Evolutionary conservation across 2,113 vertebrate genomes (phyloP).

Genomic region (Nematolebias whitei): DNA sequence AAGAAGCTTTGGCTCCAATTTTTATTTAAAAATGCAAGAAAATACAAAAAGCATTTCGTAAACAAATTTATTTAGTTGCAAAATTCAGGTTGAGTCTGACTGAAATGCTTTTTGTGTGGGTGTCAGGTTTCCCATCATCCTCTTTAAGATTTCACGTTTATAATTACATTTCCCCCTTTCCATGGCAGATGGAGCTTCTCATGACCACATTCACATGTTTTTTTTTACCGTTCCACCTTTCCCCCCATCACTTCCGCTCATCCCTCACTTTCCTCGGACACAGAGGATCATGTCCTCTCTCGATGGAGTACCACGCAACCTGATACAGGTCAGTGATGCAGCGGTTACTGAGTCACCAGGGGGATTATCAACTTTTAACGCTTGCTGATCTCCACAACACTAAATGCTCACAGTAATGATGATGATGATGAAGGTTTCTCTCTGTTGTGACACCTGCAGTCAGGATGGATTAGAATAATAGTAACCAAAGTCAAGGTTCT

Average conservation of each 20-base stretch:
- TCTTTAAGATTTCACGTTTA: not conserved
- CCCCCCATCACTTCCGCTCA: slow-evolving; percentile 35
- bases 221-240: not conserved
- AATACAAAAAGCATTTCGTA: not conserved
- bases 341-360: slow-evolving; percentile 26
- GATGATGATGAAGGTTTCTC: slow-evolving; percentile 1
- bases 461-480: not conserved
- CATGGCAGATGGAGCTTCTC: too few species aligned
- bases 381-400: slow-evolving; percentile 24
- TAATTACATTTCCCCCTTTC: too few species aligned
- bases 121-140: slow-evolving; percentile 15
- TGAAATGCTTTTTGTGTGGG: not conserved
- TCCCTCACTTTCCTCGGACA: slow-evolving; percentile 56
- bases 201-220: not conserved
- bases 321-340: slow-evolving; percentile 60
- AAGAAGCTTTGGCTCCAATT: not conserved
- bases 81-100: not conserved
- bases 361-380: slow-evolving; percentile 24
- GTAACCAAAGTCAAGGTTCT: too few species aligned
- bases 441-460: not conserved
- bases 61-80: not conserved
- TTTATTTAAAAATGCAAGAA: not conserved
- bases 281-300: slow-evolving; percentile 53
- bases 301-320: slow-evolving; percentile 49
- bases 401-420: slow-evolving; percentile 23